Base-by-base conservation (phyloP, 2,888 invertebrate species). In the Yponomeuta sedellus region DNA sequence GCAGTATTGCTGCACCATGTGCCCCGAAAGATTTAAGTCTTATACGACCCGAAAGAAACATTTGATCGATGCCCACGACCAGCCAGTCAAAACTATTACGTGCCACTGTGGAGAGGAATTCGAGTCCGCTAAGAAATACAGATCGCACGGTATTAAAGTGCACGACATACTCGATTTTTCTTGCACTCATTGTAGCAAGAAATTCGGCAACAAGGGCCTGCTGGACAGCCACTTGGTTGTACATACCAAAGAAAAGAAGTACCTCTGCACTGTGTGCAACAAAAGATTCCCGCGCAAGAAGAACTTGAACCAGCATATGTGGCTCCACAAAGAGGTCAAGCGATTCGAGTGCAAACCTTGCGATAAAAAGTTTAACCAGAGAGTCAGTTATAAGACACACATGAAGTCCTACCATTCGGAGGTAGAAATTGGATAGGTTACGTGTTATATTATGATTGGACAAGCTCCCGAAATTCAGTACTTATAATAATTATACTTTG, bases 331-430 rank as follows among this genome's bases (percentile, higher is more conserved):
- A 10, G 63, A 63, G 63, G 56, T 64, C 0, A 63, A 63, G 40
- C 4, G 63, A 16, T 63, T 63, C 39, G 34, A 16, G 10, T 63
- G 63, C 11, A 19, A 63, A n/a, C 10, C 39, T 34, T 63, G 63
- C 20, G 63, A 40, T 11, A 63, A 63, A 20, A 63, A 39, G 19
- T 63, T 63, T 39, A 63, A 63, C 19, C 63, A 63, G 40, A n/a
- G 20, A 19, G 40, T 63, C 10, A 19, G 19, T 11, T 63, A 19
- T 10, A 63, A 40, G 39, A 11, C 10, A 4, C 65, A 65, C 19
- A 40, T 65, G 19, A 65, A 12, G 16, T 2, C 19, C n/a, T 19
- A 65, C 40, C 65, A 65, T 22, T 61, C 85, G 0, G 83, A 82
- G 52, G 4, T 52, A 12, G 44, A 52, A 5, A 34, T 34, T 8